Percentiles rank a stretch among this genome's conserved stretches.
Conservation (phyloP, 2,888 invertebrate species). For the Bibio marci region DNA sequence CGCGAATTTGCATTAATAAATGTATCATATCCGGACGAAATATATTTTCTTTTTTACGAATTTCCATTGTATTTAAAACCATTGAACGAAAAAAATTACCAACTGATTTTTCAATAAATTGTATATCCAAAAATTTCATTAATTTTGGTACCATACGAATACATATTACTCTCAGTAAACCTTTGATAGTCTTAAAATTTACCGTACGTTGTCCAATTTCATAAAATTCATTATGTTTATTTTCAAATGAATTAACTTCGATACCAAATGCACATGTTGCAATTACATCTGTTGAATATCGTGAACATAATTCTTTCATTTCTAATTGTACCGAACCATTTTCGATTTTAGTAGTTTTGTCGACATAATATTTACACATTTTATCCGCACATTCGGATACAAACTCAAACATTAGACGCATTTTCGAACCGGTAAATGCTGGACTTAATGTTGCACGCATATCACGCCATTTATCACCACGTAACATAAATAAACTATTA, state of each 20-base stretch:
- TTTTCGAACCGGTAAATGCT: slow-evolving; percentile 30
- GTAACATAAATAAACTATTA: slow-evolving; percentile 30
- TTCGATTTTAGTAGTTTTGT: slow-evolving; percentile 10
- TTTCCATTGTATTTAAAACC: slow-evolving; percentile 8
- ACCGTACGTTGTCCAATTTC: background rate
- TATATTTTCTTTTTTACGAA: slow-evolving; percentile 10
- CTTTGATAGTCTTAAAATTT: background rate
- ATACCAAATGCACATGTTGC: slow-evolving; percentile 35
- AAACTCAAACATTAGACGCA: slow-evolving; percentile 28
- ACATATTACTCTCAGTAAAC: background rate
- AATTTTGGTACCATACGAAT: slow-evolving; percentile 6
- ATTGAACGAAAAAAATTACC: slow-evolving; percentile 9
- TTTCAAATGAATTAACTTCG: slow-evolving; percentile 28
- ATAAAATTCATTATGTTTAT: slow-evolving; percentile 1
- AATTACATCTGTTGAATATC: slow-evolving; percentile 24
- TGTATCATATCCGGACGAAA: slow-evolving; percentile 12
- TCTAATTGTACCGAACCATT: background rate
- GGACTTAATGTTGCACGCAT: slow-evolving; percentile 31
- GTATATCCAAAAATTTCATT: background rate
- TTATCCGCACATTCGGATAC: slow-evolving; percentile 19
- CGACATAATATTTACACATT: too few species aligned
- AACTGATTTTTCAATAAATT: background rate
- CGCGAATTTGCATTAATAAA: slow-evolving; percentile 11
- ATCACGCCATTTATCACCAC: slow-evolving; percentile 27
- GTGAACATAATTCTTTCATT: slow-evolving; percentile 6